Base-by-base conservation (phyloP, 2,113 vertebrate genomes). In the Cricetomys ansorgei region DNA sequence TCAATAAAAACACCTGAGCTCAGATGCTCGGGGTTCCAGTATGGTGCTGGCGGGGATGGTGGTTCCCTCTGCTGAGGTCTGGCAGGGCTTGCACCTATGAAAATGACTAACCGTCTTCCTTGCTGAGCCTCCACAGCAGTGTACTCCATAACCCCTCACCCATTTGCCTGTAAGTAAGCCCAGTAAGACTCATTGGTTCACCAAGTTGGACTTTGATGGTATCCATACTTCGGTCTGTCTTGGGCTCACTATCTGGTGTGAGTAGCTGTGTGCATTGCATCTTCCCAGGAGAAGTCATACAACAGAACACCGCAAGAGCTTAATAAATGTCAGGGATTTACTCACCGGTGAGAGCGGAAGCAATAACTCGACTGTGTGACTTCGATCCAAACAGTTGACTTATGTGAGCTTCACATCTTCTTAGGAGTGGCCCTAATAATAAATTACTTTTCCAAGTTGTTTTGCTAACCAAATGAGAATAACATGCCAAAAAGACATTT, bases 401-500 rank as follows among this genome's bases (percentile, higher is more conserved):
- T 90, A 62, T 80, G n/a, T 19, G 34, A 94, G 29, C 85, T 62
- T 67, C 89, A 73, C 43, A 34, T 17, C 72, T 91, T 97, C 59
- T 43, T 19, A 87, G 94, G 83, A 90, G 17, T 27, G 19, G 31
- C 31, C 75, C 31, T 76, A 92, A 88, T 40, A 76, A 76, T 70
- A 48, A 80, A 67, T 53, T 48, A 84, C 70, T 59, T 95, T 90
- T 87, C 80, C 67, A 69, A 84, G n/a, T 84, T 79, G 64, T 69
- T 94, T 94, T 96, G 84, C 34, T 72, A 91, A 64, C 16, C 29
- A 69, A 72, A 81, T 43, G 70, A 92, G 43, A 72, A 59, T 53
- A 84, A 50, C 6, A 0, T 59, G 27, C 15, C 15, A 9, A 48
- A 83, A 89, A 92, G 89, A 23, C 80, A 25, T 57, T 75, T 95